Base-by-base conservation (phyloP, 2,113 vertebrate genomes). In the Upupa epops region DNA sequence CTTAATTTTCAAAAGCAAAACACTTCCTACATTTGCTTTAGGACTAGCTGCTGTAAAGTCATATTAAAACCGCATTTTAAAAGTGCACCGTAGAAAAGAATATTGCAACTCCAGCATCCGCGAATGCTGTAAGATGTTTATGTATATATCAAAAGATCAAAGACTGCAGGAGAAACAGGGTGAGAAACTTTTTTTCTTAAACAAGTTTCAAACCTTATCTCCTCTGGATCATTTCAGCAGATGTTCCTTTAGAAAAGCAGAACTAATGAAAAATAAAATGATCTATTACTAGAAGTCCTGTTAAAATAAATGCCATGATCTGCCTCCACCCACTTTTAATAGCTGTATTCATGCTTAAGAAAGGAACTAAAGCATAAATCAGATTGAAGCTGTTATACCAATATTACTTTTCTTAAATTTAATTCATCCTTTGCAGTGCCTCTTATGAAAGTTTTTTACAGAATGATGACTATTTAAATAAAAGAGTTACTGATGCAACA, bases 1-100 rank as follows among this genome's bases (percentile, higher is more conserved):
- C 49, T 81, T 81, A 29, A 75, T 90, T 84, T 94, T 83, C 65
- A 78, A 81, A 79, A 77, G 31, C 40, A 65, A 78, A 84, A 32
- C 16, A 61, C 18, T 36, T 64, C 24, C 25, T 36, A 52, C 21
- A 61, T 65, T 61, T 81, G 54, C 42, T 73, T 93, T 15, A 90
- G 58, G 42, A 88, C 36, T 42, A 66, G 66, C 6, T 79, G 40
- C 40, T 75, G 24, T 46, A 9, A 83, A 88, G 29, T 48, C 45
- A 28, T 75, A 36, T 9, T 31, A 86, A 79, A 81, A 6, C 13
- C 36, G 8, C 69, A 58, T 84, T 95, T 78, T 78, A 86, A 65
- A 82, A 84, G 54, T 34, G 61, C 17, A 14, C 26, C 24, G 11
- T 22, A 54, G 42, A 79, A 75, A 83, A 54, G 13, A 66, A 29